Evolutionary conservation across 92 coral and sea anemone species (phyloP).

Genomic region (Scolanthus callimorphus): DNA sequence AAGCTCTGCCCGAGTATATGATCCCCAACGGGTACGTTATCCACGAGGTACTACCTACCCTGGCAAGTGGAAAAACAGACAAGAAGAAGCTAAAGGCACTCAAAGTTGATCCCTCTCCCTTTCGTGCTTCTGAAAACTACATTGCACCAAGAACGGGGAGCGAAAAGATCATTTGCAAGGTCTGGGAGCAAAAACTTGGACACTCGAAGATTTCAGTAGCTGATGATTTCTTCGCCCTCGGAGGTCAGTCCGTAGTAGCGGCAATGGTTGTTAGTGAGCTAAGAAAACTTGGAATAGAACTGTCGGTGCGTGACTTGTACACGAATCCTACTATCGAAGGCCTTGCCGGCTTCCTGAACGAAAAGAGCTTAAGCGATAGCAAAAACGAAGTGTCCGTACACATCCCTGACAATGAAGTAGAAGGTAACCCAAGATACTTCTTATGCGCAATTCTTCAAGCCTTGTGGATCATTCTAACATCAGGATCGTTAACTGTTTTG

Average conservation of each 20-base stretch:
- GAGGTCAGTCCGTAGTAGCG: slow-evolving; percentile 14
- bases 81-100: slow-evolving; percentile 9
- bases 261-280: slow-evolving; percentile 11
- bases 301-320: slow-evolving; percentile 11
- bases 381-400: slow-evolving; percentile 8
- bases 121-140: not conserved
- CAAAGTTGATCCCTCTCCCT: not conserved
- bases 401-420: not conserved
- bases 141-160: slow-evolving; percentile 6
- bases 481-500: not conserved
- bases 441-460: slow-evolving; percentile 3
- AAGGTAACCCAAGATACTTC: not conserved
- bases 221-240: slow-evolving; percentile 13
- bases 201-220: not conserved
- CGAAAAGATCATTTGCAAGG: slow-evolving; percentile 2
- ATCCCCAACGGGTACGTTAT: slow-evolving; percentile 16
- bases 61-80: slow-evolving; percentile 13
- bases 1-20: slow-evolving; percentile 14
- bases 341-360: not conserved
- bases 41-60: slow-evolving; percentile 14
- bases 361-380: not conserved
- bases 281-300: not conserved
- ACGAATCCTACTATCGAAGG: slow-evolving; percentile 1
- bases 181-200: slow-evolving; percentile 7
- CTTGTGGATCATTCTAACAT: not conserved